These are phyloP conservation scores for Archegozetes longisetosus DNA, from an alignment of 1,140 invertebrate species.

Conservation along the genomic window DNA sequence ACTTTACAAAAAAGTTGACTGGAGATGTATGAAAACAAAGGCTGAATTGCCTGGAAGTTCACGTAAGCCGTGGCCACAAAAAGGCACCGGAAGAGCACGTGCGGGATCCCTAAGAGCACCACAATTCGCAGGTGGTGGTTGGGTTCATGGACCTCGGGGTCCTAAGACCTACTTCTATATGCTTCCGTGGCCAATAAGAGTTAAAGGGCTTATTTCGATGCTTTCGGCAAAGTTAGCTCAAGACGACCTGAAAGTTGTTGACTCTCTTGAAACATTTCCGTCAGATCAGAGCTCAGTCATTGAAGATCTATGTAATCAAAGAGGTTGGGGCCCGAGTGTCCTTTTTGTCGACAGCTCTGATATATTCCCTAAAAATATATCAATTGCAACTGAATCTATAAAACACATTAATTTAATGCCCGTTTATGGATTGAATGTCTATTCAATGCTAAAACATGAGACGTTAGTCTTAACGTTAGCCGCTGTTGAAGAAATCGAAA, in stretches of 20 bases:
- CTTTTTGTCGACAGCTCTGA: constrained; percentile 76
- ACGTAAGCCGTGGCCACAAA: constrained; percentile 87
- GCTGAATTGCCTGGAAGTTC: constrained; percentile 74
- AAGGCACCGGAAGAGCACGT: constrained; percentile 68
- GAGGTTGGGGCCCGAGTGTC: constrained; percentile 90
- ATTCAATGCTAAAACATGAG: constrained; percentile 82
- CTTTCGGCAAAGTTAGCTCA: constrained; percentile 82
- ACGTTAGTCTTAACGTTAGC: constrained; percentile 73
- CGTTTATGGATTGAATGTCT: constrained; percentile 63
- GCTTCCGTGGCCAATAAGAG: constrained; percentile 54
- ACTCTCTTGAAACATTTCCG: constrained; percentile 60
- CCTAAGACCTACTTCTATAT: constrained; percentile 82
- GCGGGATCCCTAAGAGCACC: constrained; percentile 82
- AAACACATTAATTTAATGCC: constrained; percentile 87
- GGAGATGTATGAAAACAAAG: constrained; percentile 44
- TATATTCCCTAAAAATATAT: constrained; percentile 69
- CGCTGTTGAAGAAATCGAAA: constrained; percentile 69
- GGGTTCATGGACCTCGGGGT: constrained; percentile 69
- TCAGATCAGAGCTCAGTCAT: constrained; percentile 54
- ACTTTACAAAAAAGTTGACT: constrained; percentile 56
- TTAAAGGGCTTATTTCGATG: constrained; percentile 59
- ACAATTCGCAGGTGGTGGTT: constrained; percentile 57
- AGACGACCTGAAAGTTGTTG: constrained; percentile 82
- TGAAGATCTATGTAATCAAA: constrained; percentile 54
- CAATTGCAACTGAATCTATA: constrained; percentile 52